phyloP scores from a whole-genome alignment of 2,113 vertebrate species.

The Procavia capensis region DNA sequence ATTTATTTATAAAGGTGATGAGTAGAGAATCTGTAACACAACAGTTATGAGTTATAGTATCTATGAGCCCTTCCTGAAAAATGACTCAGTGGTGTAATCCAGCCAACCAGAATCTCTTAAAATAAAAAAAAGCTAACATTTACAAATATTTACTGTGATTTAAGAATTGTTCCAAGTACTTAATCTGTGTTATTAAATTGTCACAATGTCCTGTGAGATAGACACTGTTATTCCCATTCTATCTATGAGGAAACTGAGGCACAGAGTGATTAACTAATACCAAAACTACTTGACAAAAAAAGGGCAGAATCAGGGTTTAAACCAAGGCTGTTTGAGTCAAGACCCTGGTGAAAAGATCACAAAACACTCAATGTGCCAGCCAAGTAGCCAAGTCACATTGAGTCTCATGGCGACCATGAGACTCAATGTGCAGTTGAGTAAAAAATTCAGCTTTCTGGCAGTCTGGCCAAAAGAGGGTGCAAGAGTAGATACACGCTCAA shows the following conservation, averaged over 20 bases:
- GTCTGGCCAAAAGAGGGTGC: background rate
- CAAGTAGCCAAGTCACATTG: no score
- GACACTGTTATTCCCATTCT: no score
- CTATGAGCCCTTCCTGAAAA: background rate
- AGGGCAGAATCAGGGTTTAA: background rate
- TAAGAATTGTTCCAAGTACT: background rate
- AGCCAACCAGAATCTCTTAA: background rate
- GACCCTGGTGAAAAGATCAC: background rate
- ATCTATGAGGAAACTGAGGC: no score
- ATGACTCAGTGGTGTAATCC: background rate
- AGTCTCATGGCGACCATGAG: no score
- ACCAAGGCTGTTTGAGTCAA: background rate
- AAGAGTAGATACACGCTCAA: background rate
- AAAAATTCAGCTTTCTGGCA: background rate
- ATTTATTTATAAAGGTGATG: background rate
- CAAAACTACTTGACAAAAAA: background rate
- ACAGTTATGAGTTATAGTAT: background rate
- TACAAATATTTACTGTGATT: background rate
- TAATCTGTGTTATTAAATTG: background rate
- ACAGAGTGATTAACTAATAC: background rate
- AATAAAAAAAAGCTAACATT: background rate
- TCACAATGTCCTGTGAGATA: background rate
- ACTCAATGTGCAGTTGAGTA: background rate
- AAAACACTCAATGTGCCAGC: background rate
- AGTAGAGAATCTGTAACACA: background rate